Evolutionary conservation across 1,140 invertebrate genomes (phyloP).

Genomic region (Alviniconcha marisindica): DNA sequence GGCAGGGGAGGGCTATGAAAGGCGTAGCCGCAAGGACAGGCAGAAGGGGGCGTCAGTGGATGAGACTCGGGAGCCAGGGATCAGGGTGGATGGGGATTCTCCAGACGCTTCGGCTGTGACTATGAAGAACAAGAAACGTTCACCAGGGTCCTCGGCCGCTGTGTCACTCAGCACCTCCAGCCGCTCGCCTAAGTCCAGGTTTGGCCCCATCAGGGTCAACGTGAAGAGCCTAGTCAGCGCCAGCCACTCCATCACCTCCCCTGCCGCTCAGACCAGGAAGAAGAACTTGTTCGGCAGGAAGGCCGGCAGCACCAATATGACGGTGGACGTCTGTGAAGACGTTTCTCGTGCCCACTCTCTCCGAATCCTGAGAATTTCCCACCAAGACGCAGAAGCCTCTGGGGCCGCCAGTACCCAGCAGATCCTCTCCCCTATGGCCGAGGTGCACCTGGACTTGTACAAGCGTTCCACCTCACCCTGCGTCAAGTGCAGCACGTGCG

Average conservation of each 20-base stretch:
- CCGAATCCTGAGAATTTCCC: conserved; percentile 43
- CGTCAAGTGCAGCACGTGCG: conserved; percentile 66
- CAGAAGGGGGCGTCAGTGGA: neutral
- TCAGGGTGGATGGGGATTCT: neutral
- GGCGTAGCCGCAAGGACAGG: neutral
- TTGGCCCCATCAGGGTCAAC: conserved; percentile 60
- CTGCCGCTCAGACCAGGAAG: neutral
- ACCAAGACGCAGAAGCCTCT: conserved; percentile 39
- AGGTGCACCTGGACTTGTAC: conserved; percentile 67
- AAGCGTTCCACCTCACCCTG: conserved; percentile 61
- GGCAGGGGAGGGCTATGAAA: conserved; percentile 8
- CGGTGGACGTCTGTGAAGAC: neutral
- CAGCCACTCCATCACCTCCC: neutral
- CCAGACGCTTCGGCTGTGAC: neutral
- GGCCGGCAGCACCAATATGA: neutral
- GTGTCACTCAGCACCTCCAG: neutral
- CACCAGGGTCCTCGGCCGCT: neutral
- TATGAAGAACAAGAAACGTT: conserved; percentile 26
- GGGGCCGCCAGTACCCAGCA: neutral
- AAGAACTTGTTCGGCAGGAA: conserved; percentile 37
- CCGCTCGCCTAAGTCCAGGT: conserved; percentile 42
- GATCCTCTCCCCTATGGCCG: conserved; percentile 57
- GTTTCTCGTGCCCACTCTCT: neutral
- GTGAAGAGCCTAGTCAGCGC: conserved; percentile 48
- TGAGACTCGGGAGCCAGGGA: neutral